Conservation (phyloP, 2,888 invertebrate genomes). For the Furcula furcula region DNA sequence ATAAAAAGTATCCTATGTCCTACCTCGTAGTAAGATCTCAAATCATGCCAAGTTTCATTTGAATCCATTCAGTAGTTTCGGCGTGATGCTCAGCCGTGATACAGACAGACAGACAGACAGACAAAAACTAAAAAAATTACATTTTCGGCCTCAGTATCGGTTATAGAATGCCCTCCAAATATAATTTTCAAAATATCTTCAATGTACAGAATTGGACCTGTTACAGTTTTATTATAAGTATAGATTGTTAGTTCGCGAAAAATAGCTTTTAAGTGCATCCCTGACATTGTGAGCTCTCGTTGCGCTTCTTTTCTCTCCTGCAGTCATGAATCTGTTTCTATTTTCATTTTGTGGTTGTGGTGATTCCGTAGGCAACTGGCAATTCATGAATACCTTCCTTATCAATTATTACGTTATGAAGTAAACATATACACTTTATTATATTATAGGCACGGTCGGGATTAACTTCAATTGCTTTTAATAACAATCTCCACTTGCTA, state of each 20-base stretch:
- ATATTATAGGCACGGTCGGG: constrained; percentile 5
- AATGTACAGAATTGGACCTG: no score
- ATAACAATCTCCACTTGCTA: constrained; percentile 11
- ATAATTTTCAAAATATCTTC: no score
- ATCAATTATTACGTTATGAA: constrained; percentile 11
- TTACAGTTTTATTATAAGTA: no score
- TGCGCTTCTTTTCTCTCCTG: constrained; percentile 8
- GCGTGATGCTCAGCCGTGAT: no score
- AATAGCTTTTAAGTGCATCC: constrained; percentile 8
- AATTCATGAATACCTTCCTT: constrained; percentile 9
- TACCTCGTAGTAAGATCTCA: no score
- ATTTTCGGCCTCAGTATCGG: no score
- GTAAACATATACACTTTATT: constrained; percentile 10
- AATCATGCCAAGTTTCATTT: no score
- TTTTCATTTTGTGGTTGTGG: constrained; percentile 8
- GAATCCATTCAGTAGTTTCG: no score
- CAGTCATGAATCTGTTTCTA: constrained; percentile 8
- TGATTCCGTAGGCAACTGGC: constrained; percentile 10
- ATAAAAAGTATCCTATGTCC: no score
- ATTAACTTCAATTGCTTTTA: constrained; percentile 9
- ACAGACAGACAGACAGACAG: no score
- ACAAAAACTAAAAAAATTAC: no score
- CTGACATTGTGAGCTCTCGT: constrained; percentile 10
- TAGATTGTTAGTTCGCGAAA: constrained; percentile 1
- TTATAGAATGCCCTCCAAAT: no score